These are phyloP conservation scores for Trypoxylus dichotomus DNA, from an alignment of 1,140 invertebrate genomes.

Conservation along the genomic window DNA sequence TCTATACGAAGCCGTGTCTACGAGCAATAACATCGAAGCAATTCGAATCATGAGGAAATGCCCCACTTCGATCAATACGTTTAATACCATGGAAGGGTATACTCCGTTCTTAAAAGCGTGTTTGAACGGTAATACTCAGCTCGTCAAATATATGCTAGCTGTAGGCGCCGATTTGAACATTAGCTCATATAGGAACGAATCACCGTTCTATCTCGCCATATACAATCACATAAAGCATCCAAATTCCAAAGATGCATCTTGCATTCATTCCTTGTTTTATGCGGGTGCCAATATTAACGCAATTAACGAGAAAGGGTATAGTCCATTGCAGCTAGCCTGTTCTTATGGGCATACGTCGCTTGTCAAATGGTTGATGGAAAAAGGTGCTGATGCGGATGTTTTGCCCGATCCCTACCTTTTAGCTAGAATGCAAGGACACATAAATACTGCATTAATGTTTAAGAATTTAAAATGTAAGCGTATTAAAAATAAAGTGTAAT, in stretches of 20 bases:
- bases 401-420: conserved; percentile 14
- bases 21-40: not conserved
- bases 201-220: conserved; percentile 43
- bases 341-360: conserved; percentile 46
- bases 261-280: conserved; percentile 46
- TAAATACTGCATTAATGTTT: not conserved
- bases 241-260: conserved; percentile 42
- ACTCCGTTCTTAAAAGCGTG: conserved; percentile 43
- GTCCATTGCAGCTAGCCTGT: conserved; percentile 45
- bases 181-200: conserved; percentile 41
- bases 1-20: not conserved
- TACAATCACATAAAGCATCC: conserved; percentile 42
- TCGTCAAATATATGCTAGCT: conserved; percentile 45
- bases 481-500: not conserved
- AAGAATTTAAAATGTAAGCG: not conserved
- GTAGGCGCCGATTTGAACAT: conserved; percentile 43
- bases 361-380: conserved; percentile 45
- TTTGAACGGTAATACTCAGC: conserved; percentile 42
- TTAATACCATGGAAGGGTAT: conserved; percentile 27
- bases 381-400: conserved; percentile 37
- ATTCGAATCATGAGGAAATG: not conserved
- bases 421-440: conserved; percentile 4
- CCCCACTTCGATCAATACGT: not conserved
- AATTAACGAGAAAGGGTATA: conserved; percentile 38
- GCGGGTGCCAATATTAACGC: conserved; percentile 46